phyloP scores from a whole-genome alignment of 2,113 vertebrate genomes.

The Platichthys stellatus region DNA sequence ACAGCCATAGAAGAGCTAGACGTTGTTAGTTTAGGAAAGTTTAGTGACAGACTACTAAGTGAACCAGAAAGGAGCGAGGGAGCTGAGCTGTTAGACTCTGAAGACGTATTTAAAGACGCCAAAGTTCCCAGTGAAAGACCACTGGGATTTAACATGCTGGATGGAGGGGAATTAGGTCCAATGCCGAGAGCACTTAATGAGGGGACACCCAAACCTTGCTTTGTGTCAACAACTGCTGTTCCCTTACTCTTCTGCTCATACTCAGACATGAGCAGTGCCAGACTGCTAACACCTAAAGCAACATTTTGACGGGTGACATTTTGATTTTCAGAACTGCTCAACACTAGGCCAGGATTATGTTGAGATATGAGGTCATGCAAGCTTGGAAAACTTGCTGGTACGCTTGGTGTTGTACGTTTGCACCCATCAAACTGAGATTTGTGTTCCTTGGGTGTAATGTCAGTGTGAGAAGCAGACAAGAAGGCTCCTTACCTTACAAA shows the following conservation, averaged over 20 bases:
- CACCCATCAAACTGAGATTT: conserved; percentile 43
- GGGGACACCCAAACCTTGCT: conserved; percentile 7
- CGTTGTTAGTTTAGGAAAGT: conserved; percentile 46
- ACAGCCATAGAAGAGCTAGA: conserved; percentile 52
- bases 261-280: conserved; percentile 76
- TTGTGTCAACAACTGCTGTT: conserved; percentile 12
- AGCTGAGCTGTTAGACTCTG: conserved; percentile 10
- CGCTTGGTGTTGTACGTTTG: conserved; percentile 46
- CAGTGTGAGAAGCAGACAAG: conserved; percentile 76
- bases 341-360: conserved; percentile 9
- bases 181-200: conserved; percentile 28
- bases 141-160: conserved; percentile 35
- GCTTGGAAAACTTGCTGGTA: conserved; percentile 52
- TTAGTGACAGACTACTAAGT: conserved; percentile 79
- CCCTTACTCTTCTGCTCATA: conserved; percentile 60
- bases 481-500: conserved; percentile 99
- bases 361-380: conserved; percentile 70
- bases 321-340: conserved; percentile 17
- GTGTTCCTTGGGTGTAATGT: conserved; percentile 51
- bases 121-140: conserved; percentile 62
- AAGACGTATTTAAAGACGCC: conserved; percentile 49
- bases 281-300: conserved; percentile 26
- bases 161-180: conserved; percentile 34
- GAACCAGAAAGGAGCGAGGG: conserved; percentile 73
- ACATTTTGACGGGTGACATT: conserved; percentile 5